phyloP scores from a whole-genome alignment of 2,888 invertebrate genomes.

The Mimachlamys varia region DNA sequence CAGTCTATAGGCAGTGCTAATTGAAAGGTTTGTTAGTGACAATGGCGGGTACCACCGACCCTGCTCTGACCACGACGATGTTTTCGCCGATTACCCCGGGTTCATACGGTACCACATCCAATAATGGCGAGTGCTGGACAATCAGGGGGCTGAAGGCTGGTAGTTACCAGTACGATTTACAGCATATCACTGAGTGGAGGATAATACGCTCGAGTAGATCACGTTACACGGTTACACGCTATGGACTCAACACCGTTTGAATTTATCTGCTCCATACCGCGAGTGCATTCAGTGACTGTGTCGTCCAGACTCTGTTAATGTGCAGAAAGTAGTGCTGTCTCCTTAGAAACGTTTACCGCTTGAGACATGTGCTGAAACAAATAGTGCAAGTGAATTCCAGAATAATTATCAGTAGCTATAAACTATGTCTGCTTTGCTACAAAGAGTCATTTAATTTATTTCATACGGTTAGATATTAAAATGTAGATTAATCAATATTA shows the following conservation, averaged over 20 bases:
- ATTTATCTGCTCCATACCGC: constrained; percentile 4
- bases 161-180: constrained; percentile 27
- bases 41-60: not conserved
- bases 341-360: not conserved
- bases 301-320: not conserved
- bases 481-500: constrained; percentile 3
- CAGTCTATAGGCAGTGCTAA: constrained; percentile 31
- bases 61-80: not conserved
- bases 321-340: not conserved
- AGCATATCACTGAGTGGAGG: not conserved
- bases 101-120: constrained; percentile 24
- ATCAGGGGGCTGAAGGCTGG: not conserved
- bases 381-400: constrained; percentile 18
- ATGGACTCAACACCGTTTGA: constrained; percentile 18
- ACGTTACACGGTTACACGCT: not conserved
- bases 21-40: not conserved
- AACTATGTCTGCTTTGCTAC: not conserved
- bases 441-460: constrained; percentile 30
- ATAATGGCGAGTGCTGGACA: constrained; percentile 14
- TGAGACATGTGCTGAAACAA: not conserved
- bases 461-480: not conserved
- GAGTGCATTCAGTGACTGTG: not conserved
- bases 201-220: not conserved
- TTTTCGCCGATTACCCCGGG: not conserved
- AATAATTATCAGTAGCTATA: not conserved